phyloP scores from a whole-genome alignment of 2,888 invertebrate genomes.

The Ochropleura plecta region DNA sequence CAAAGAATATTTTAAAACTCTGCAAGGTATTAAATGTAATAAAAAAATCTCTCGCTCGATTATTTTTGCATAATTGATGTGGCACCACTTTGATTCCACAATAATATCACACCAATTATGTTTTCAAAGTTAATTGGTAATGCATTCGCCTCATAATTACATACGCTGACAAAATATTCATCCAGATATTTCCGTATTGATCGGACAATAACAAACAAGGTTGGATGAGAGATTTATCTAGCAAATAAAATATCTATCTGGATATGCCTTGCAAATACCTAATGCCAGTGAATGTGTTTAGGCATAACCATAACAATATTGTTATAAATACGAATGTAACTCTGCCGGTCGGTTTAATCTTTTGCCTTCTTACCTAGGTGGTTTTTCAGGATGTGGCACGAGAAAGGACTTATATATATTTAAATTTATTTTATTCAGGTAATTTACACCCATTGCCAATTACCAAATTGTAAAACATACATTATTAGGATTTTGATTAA shows the following conservation, averaged over 20 bases:
- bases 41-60: slow-evolving; percentile 33
- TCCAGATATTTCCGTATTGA: slow-evolving; percentile 47
- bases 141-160: slow-evolving; percentile 45
- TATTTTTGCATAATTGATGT: slow-evolving; percentile 52
- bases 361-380: too few species aligned
- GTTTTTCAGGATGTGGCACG: neutral
- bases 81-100: slow-evolving; percentile 40
- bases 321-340: too few species aligned
- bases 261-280: neutral
- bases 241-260: neutral
- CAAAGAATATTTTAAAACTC: slow-evolving; percentile 49
- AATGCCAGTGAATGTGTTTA: neutral
- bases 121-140: slow-evolving; percentile 58
- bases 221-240: neutral
- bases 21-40: slow-evolving; percentile 26
- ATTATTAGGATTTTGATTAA: too few species aligned
- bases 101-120: slow-evolving; percentile 56
- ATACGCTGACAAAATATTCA: slow-evolving; percentile 44
- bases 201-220: slow-evolving; percentile 1
- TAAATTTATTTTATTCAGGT: too few species aligned
- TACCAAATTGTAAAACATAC: too few species aligned
- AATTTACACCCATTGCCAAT: too few species aligned
- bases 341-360: too few species aligned
- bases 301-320: neutral
- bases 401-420: too few species aligned